These are phyloP conservation scores for Gortyna flavago DNA, from an alignment of 2,888 invertebrate genomes.

Conservation along the genomic window DNA sequence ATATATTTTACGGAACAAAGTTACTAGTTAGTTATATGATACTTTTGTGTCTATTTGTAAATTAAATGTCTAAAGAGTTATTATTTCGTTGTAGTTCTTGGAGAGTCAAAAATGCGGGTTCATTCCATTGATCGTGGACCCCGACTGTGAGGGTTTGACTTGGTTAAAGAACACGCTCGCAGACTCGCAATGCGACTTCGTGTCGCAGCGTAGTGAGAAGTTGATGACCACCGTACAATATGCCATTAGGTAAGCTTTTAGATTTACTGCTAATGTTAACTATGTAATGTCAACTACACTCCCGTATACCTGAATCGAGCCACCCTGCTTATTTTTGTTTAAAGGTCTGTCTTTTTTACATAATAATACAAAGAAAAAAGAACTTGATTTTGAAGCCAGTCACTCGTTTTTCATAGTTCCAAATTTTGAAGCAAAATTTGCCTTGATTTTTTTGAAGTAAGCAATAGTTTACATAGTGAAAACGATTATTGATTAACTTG, in stretches of 20 bases:
- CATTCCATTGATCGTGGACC: conserved; percentile 96
- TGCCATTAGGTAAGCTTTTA: conserved; percentile 90
- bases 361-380: no score
- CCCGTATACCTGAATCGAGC: neutral
- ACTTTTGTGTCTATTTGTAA: neutral
- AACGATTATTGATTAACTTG: neutral
- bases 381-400: no score
- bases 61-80: neutral
- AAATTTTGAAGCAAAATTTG: no score
- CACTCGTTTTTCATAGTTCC: neutral
- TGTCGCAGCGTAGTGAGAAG: conserved; percentile 94
- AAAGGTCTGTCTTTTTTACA: no score
- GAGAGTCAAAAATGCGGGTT: conserved; percentile 86
- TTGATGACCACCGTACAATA: conserved; percentile 94
- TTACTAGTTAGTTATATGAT: neutral
- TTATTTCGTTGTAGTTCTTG: conserved; percentile 71
- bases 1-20: neutral
- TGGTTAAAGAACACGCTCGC: conserved; percentile 94
- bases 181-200: conserved; percentile 92
- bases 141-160: conserved; percentile 94
- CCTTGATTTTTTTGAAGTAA: neutral
- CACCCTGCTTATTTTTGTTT: neutral
- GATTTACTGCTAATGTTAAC: neutral
- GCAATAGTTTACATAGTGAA: neutral
- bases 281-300: neutral